Evolutionary conservation across 2,113 vertebrate genomes (phyloP), one percentile per base, ranked within the genome.

Genomic region (Perca fluviatilis): DNA sequence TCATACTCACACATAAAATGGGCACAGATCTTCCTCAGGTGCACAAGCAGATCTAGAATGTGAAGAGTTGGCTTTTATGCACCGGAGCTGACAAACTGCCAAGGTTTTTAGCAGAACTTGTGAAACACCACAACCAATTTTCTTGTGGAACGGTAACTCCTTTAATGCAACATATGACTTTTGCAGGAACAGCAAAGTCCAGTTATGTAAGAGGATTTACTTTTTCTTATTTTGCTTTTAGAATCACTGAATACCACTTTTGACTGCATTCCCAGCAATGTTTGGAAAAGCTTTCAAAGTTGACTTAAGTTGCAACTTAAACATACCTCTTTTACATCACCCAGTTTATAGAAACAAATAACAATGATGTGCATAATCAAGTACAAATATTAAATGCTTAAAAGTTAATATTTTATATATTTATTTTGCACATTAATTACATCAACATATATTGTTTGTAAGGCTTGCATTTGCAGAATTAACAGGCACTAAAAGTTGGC

Each of bases 1-100:
- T 92, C 83, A 97, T 99, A 99, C 97, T 99, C 97, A 99, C 97
- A 99, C 97, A 97, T 96, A 97, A 97, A 96, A 97, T 84, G 96
- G 96, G 96, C 96, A 97, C 95, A 96, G 95, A 95, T 97, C 97
- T 93, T 97, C 98, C 95, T 96, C 96, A 91, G 97, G 96, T 95
- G 97, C 94, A 96, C 96, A 93, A 95, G 97, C 96, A 96, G 97
- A 98, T 98, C 98, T 99, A 99, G 95, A 99, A 97, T 93, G 96
- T 95, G 97, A 96, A 94, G 91, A 98, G 96, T 97, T 91, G 90
- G 89, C 96, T 95, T 96, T 97, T 96, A 97, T 96, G 96, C 94
- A 97, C 95, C 83, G 18, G 86, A 90, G 94, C 95, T 94, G 95
- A 96, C 92, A 96, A 93, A 95, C 91, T 92, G 95, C 94, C 95